phyloP scores from a whole-genome alignment of 2,113 vertebrate species.

The Rattus norvegicus region GRCr8 NC_086022.1:138866001-138866500 shows the following conservation, averaged over 20 bases:
- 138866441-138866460: background rate
- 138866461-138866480: background rate
- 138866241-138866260: background rate
- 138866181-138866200: background rate
- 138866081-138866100: constrained; percentile 69
- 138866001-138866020: background rate
- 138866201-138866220: background rate
- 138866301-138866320: constrained; percentile 23
- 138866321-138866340: background rate
- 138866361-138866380: background rate
- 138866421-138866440: background rate
- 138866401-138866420: background rate
- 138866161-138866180: constrained; percentile 38
- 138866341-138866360: constrained; percentile 12
- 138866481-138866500: background rate
- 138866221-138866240: background rate
- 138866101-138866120: constrained; percentile 46
- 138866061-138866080: constrained; percentile 52
- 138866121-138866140: constrained; percentile 43
- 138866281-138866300: background rate
- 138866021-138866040: background rate
- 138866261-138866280: background rate
- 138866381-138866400: background rate
- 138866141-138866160: constrained; percentile 53
- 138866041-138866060: background rate